Evolutionary conservation across 2,888 invertebrate genomes (phyloP).

Genomic region (Acanthopleura granulata): DNA sequence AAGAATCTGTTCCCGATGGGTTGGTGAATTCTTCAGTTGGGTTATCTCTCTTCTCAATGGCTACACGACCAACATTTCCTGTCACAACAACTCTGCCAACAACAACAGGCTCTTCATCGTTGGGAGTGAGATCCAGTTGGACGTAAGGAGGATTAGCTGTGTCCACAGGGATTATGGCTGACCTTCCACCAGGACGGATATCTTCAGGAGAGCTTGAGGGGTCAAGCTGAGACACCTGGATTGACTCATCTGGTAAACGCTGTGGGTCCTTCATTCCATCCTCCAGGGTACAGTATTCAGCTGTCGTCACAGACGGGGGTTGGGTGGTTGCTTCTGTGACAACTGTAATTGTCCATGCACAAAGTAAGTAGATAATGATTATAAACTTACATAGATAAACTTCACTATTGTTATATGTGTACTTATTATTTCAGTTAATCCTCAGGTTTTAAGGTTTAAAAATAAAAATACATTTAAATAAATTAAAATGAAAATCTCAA

Average conservation of each 20-base stretch:
- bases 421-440: too few relatives aligned
- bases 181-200: conserved; percentile 13
- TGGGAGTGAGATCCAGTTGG: background rate
- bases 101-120: background rate
- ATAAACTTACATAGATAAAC: too few relatives aligned
- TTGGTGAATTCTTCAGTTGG: background rate
- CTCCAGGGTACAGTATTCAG: background rate
- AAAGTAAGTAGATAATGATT: too few relatives aligned
- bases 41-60: background rate
- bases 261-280: conserved; percentile 17
- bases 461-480: too few relatives aligned
- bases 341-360: too few relatives aligned
- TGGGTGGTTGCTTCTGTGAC: too few relatives aligned
- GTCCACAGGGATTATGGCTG: background rate
- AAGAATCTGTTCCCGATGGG: background rate
- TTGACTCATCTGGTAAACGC: background rate
- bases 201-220: background rate
- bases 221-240: conserved; percentile 1
- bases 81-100: background rate
- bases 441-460: too few relatives aligned
- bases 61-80: conserved; percentile 1
- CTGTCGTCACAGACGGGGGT: too few relatives aligned
- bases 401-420: too few relatives aligned
- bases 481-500: too few relatives aligned
- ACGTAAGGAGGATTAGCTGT: background rate